Base-by-base conservation (phyloP, 2,113 vertebrate genomes). In the Gobio gobio region DNA sequence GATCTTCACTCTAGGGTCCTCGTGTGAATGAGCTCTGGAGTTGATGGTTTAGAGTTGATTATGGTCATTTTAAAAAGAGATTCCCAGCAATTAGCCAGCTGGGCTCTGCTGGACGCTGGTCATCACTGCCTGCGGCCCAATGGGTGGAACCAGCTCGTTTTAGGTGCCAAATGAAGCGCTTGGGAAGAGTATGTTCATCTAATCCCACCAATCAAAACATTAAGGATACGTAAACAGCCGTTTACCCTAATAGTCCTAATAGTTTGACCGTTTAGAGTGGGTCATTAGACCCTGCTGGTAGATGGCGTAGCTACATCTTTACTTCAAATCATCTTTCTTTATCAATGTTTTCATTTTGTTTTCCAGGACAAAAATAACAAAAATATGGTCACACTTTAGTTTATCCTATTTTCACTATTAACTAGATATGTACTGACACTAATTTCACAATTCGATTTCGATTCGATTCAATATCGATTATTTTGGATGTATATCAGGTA, bases 191-290 rank as follows among this genome's bases (percentile, higher is more conserved):
- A 24, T 79, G 58, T 47, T 63, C 26, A n/a, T 51, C 18, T 81
- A 68, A 81, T 81, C 61, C 24, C 24, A 51, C 45, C 61, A 68
- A 81, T 81, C 79, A 81, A 81, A 81, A 81, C 61, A 81, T 68
- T 81, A 51, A 68, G 63, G 45, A 29, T 22, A 36, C 26, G 45
- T 36, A 51, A 22, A 68, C 61, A 51, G 16, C 26, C 24, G 10
- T 64, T 20, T n/a, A 80, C 22, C 29, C 12, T n/a, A 59, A 40
- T 9, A 22, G 6, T 10, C 36, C n/a, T n/a, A n/a, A 36, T 33
- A 12, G 76, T 18, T 58, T 22, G 8, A 13, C 8, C 7, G 75
- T 33, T 51, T 54, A 8, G 10, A 0, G 13, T 3, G 51, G 26
- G 13, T 16, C 18, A 12, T 29, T 76, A 29, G 16, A 24, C 8